Percentiles rank a stretch among this genome's conserved stretches.
phyloP scores from a whole-genome alignment of 2,888 invertebrate species.

The Ophonus ardosiacus region DNA sequence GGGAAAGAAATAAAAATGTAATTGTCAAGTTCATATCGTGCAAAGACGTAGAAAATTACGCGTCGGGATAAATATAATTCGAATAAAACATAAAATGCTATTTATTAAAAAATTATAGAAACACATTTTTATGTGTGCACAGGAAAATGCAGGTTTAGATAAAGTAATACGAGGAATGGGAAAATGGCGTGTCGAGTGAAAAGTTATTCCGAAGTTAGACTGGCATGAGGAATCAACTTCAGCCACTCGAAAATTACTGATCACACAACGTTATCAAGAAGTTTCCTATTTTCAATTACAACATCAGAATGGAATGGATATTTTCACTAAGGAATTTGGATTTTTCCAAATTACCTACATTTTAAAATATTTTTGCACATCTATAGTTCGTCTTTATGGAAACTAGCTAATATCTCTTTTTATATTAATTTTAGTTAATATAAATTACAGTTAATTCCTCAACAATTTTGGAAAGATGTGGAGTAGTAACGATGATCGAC shows the following conservation, averaged over 20 bases:
- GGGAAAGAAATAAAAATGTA: constrained; percentile 10
- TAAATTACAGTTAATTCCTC: too few relatives aligned
- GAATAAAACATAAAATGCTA: constrained; percentile 43
- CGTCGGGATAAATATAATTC: constrained; percentile 34
- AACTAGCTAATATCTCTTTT: too few relatives aligned
- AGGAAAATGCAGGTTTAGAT: constrained; percentile 45
- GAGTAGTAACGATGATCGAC: too few relatives aligned
- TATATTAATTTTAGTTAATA: too few relatives aligned
- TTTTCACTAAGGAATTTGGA: too few relatives aligned
- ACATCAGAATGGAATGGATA: background rate
- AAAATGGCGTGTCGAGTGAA: constrained; percentile 35
- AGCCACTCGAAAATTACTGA: constrained; percentile 21
- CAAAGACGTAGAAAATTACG: constrained; percentile 5
- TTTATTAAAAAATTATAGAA: constrained; percentile 47
- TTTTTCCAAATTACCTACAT: too few relatives aligned
- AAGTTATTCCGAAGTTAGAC: constrained; percentile 38
- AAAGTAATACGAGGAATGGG: constrained; percentile 39
- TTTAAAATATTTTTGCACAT: background rate
- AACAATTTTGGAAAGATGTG: too few relatives aligned
- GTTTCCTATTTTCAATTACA: background rate
- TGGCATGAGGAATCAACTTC: constrained; percentile 24
- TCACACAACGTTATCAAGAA: constrained; percentile 20
- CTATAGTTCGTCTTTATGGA: too few relatives aligned
- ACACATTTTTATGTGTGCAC: constrained; percentile 35
- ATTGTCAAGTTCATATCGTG: constrained; percentile 15